phyloP scores from a whole-genome alignment of 2,113 vertebrate species.

The Lophochroa leadbeateri region DNA sequence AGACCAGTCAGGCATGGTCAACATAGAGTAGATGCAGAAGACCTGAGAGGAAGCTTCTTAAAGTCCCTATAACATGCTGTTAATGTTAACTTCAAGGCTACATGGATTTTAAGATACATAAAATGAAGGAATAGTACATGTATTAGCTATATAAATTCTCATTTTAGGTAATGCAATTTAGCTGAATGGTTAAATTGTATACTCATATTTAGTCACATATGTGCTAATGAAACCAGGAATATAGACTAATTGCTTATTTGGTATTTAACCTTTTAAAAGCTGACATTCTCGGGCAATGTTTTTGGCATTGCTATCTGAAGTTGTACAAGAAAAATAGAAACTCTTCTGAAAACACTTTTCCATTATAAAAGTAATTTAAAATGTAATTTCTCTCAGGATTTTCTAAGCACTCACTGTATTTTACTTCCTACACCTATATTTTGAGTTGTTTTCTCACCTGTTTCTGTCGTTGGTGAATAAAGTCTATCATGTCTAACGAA shows the following conservation, averaged over 20 bases:
- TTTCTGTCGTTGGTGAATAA: neutral
- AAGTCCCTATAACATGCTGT: neutral
- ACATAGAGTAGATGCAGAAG: neutral
- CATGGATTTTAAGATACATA: neutral
- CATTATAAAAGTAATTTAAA: neutral
- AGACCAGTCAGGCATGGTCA: neutral
- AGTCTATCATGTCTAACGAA: neutral
- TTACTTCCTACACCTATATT: neutral
- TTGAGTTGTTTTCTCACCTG: neutral
- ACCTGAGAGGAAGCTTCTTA: neutral
- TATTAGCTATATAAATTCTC: neutral
- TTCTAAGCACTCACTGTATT: neutral
- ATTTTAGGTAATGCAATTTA: neutral
- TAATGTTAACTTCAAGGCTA: neutral
- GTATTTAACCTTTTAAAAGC: neutral
- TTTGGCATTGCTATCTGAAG: neutral
- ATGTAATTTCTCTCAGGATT: neutral
- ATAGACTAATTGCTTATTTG: neutral
- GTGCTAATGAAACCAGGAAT: neutral
- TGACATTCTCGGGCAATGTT: rapidly evolving
- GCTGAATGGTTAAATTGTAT: neutral
- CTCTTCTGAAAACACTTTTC: neutral
- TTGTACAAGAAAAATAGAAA: neutral
- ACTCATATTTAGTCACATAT: neutral
- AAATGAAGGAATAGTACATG: neutral